phyloP scores from a whole-genome alignment of 2,113 vertebrate genomes.

The Lamprotornis superbus region DNA sequence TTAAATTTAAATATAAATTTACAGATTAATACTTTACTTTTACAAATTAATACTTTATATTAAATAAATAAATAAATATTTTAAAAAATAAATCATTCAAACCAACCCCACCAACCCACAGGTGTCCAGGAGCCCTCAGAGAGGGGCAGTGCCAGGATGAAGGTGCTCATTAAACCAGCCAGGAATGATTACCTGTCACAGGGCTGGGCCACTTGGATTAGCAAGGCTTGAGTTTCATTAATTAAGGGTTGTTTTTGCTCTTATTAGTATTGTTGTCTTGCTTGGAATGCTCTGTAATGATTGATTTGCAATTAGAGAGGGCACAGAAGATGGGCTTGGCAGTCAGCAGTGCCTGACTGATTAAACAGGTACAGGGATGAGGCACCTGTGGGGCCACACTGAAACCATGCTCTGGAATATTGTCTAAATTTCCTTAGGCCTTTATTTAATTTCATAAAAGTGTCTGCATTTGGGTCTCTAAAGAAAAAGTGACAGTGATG shows the following conservation, averaged over 20 bases:
- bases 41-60: too few species aligned
- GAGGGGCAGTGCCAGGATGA: background rate
- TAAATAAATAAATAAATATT: too few species aligned
- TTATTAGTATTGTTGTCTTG: background rate
- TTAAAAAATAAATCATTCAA: background rate
- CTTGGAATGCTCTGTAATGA: background rate
- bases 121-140: background rate
- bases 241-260: background rate
- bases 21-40: too few species aligned
- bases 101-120: fast-evolving
- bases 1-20: too few species aligned
- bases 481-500: too few species aligned
- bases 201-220: background rate
- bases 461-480: background rate
- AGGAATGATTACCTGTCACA: background rate
- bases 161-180: background rate
- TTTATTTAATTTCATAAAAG: background rate
- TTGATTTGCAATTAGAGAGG: background rate
- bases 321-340: background rate
- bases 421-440: background rate
- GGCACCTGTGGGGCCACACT: background rate
- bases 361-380: background rate
- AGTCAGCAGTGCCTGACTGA: background rate
- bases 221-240: background rate
- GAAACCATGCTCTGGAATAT: background rate